These are phyloP conservation scores for Microcebus murinus DNA, from an alignment of 2,113 vertebrate genomes.

Conservation along the genomic window DNA sequence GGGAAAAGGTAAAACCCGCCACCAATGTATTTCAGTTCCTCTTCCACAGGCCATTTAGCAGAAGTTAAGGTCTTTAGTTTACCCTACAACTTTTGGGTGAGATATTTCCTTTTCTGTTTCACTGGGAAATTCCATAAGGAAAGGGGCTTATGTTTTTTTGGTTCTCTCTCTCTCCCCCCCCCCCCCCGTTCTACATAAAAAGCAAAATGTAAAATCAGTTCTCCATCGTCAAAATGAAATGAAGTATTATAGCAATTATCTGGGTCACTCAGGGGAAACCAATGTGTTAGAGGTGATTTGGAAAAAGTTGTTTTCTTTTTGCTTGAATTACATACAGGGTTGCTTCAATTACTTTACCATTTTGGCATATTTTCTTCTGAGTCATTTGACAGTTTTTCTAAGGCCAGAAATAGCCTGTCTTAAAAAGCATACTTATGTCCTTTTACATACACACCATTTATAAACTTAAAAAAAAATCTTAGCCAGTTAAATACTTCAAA, in stretches of 20 bases:
- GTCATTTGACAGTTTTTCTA: slow-evolving; percentile 31
- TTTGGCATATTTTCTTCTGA: slow-evolving; percentile 44
- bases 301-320: slow-evolving; percentile 58
- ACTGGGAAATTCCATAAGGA: neutral
- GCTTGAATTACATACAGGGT: slow-evolving; percentile 34
- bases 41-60: neutral
- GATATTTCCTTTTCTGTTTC: slow-evolving; percentile 27
- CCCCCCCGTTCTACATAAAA: neutral
- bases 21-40: neutral
- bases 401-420: slow-evolving; percentile 39
- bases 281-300: neutral
- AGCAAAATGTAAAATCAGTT: slow-evolving; percentile 37
- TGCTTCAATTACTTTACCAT: slow-evolving; percentile 34
- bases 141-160: neutral
- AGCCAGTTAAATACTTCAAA: neutral
- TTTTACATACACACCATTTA: neutral
- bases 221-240: slow-evolving; percentile 32
- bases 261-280: slow-evolving; percentile 53
- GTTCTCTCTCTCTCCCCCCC: neutral
- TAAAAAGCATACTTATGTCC: neutral
- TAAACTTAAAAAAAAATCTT: neutral
- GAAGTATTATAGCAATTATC: slow-evolving; percentile 53
- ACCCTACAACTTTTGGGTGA: neutral
- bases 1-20: neutral
- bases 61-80: slow-evolving; percentile 19